phyloP scores from a whole-genome alignment of 2,113 vertebrate species.

The Machaerirhynchus nigripectus region DNA sequence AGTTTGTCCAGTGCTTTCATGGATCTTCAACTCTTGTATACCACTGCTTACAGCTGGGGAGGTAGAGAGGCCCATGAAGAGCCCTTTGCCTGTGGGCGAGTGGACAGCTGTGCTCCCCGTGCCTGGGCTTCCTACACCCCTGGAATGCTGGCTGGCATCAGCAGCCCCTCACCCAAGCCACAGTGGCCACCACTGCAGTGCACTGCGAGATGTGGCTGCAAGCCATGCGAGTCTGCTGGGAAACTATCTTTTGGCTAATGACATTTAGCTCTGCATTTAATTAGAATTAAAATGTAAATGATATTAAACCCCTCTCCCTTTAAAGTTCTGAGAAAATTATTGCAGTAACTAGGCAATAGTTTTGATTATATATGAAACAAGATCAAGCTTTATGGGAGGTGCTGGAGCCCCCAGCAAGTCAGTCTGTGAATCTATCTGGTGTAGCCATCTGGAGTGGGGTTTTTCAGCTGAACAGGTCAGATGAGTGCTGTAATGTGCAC shows the following conservation, averaged over 20 bases:
- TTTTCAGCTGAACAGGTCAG: neutral
- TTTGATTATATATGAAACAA: neutral
- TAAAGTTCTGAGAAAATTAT: constrained; percentile 1
- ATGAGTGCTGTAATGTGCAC: neutral
- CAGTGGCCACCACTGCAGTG: rapidly evolving
- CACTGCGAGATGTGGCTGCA: neutral
- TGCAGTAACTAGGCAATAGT: neutral
- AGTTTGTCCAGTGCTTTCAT: neutral
- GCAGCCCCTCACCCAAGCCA: neutral
- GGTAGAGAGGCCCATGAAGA: neutral
- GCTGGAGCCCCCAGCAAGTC: neutral
- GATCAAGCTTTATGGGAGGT: neutral
- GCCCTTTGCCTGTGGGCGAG: neutral
- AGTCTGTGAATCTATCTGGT: neutral
- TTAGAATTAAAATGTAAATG: neutral
- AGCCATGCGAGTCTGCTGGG: neutral
- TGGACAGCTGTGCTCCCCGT: neutral
- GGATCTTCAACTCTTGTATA: neutral
- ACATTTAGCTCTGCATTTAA: neutral
- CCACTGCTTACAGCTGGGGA: neutral
- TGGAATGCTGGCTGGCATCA: rapidly evolving
- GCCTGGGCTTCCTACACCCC: neutral
- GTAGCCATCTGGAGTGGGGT: neutral
- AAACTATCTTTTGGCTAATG: neutral
- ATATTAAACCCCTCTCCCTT: neutral